phyloP scores from a whole-genome alignment of 2,888 invertebrate species.

The Aromia moschata region DNA sequence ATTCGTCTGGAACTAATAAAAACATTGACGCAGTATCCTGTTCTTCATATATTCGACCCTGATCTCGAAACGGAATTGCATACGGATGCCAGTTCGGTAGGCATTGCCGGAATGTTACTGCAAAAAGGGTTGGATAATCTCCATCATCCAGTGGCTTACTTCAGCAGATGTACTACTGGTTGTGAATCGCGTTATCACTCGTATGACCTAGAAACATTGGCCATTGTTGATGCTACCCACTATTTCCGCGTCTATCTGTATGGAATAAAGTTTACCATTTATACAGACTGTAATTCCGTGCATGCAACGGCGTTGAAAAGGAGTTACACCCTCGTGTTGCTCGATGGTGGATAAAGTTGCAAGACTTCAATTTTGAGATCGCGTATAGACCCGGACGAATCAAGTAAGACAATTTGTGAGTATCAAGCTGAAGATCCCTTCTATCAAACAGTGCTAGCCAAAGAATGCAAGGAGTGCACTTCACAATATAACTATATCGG shows the following conservation, averaged over 20 bases:
- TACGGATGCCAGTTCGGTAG: conserved; percentile 27
- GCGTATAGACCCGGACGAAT: conserved; percentile 6
- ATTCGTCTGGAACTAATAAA: conserved; percentile 22
- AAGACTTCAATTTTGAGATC: conserved; percentile 39
- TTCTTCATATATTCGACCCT: conserved; percentile 29
- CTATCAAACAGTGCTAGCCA: background rate
- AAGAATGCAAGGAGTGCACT: background rate
- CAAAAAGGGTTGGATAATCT: background rate
- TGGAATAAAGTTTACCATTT: conserved; percentile 5
- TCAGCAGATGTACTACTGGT: conserved; percentile 30
- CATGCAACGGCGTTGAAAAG: conserved; percentile 41
- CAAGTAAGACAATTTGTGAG: conserved; percentile 1
- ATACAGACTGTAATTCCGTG: conserved; percentile 48
- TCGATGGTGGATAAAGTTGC: conserved; percentile 50
- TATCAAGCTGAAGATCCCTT: conserved; percentile 1
- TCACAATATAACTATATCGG: too few relatives aligned
- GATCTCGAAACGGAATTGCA: conserved; percentile 23
- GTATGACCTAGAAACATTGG: conserved; percentile 32
- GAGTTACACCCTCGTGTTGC: conserved; percentile 48
- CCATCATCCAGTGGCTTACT: conserved; percentile 8
- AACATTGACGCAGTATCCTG: conserved; percentile 24
- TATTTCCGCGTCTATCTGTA: conserved; percentile 33
- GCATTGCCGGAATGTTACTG: conserved; percentile 16
- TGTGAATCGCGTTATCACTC: conserved; percentile 23
- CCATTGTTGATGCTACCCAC: conserved; percentile 33